Conservation (phyloP, 2,888 invertebrate genomes). For the Hecatera dysodea region DNA sequence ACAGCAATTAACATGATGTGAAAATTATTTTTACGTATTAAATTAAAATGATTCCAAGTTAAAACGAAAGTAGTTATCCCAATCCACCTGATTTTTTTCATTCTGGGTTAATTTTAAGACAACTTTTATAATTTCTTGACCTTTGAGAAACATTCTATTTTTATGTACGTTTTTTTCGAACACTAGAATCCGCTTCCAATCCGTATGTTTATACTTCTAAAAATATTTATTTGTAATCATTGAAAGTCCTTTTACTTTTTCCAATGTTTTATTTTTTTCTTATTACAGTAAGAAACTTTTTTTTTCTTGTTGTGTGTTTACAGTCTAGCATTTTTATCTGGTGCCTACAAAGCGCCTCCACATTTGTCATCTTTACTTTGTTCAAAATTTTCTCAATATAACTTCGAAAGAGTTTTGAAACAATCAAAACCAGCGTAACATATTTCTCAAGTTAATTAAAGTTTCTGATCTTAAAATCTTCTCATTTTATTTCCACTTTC, state of each 20-base stretch:
- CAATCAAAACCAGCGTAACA: slow-evolving; percentile 46
- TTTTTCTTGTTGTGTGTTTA: too few relatives aligned
- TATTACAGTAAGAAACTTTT: background rate
- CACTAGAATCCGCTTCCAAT: background rate
- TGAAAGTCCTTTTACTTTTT: background rate
- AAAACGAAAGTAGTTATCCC: background rate
- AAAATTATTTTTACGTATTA: background rate
- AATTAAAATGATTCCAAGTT: too few relatives aligned
- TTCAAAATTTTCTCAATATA: slow-evolving; percentile 14
- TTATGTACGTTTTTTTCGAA: background rate
- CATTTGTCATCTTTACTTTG: slow-evolving; percentile 21
- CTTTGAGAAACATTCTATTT: background rate
- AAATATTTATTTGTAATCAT: background rate
- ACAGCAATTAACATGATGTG: background rate
- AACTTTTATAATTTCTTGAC: background rate
- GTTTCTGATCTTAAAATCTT: slow-evolving; percentile 65
- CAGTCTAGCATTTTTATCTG: background rate
- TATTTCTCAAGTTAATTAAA: slow-evolving; percentile 70
- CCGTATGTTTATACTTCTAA: background rate
- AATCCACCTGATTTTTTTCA: background rate
- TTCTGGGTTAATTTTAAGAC: background rate
- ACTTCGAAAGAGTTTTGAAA: slow-evolving; percentile 32
- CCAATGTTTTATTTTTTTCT: background rate
- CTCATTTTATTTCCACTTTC: slow-evolving; percentile 62
- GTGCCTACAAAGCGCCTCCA: background rate